Evolutionary conservation across 2,113 vertebrate species (phyloP).

Genomic region (Pyrgilauda ruficollis): DNA sequence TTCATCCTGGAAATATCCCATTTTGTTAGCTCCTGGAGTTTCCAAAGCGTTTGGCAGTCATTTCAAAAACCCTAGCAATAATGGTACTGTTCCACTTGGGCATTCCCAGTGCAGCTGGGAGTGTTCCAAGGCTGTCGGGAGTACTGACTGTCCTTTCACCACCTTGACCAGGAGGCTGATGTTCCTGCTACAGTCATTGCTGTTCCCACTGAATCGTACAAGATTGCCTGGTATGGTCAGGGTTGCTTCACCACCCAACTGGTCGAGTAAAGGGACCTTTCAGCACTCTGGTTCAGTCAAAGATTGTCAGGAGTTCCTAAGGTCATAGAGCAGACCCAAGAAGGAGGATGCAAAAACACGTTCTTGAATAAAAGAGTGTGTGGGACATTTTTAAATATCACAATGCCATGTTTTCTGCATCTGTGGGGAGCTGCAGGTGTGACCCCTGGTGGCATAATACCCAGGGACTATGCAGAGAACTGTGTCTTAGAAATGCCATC

Average conservation of each 20-base stretch:
- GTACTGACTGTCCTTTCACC: background rate
- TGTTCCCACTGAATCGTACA: background rate
- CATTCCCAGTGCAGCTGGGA: background rate
- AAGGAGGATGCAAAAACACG: background rate
- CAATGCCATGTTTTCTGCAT: background rate
- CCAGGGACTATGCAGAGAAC: background rate
- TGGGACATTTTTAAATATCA: background rate
- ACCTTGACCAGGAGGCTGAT: background rate
- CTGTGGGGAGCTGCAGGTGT: background rate
- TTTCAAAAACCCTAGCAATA: background rate
- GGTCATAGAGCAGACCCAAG: background rate
- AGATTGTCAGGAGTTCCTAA: background rate
- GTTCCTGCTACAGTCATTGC: background rate
- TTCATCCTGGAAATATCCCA: background rate
- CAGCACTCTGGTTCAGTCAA: rapidly evolving
- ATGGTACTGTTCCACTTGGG: background rate
- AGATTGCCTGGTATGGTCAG: background rate
- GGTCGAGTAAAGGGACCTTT: background rate
- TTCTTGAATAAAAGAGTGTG: background rate
- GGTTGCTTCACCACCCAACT: rapidly evolving
- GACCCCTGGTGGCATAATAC: background rate
- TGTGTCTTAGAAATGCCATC: background rate
- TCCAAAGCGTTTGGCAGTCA: rapidly evolving
- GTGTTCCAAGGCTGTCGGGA: background rate
- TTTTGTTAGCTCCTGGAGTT: background rate